A percentile compares a stretch with the other conserved stretches of the same genome.
Evolutionary conservation across 2,113 vertebrate species (phyloP).

Genomic region (Isurus oxyrinchus): DNA sequence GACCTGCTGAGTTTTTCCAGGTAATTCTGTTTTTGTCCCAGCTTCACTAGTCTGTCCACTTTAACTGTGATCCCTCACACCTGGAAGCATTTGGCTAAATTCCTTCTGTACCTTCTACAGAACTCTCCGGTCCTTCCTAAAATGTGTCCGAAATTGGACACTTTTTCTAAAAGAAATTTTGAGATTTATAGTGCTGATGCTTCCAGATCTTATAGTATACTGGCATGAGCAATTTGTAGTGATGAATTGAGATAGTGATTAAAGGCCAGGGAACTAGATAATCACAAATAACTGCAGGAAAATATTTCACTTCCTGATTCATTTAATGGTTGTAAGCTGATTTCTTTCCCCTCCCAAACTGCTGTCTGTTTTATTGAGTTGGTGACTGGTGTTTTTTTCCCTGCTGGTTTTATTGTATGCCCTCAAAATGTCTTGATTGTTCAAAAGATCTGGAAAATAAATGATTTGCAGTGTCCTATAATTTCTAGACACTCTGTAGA

Average conservation of each 20-base stretch:
- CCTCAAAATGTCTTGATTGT: background rate
- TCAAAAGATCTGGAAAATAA: background rate
- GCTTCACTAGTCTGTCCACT: too few species aligned
- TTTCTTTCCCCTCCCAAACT: background rate
- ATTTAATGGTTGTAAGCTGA: background rate
- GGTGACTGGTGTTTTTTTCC: background rate
- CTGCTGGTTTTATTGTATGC: background rate
- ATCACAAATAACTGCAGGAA: background rate
- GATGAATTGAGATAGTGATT: background rate
- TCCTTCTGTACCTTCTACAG: too few species aligned
- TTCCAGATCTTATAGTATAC: background rate
- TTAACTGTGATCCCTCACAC: too few species aligned
- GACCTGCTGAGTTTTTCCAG: too few species aligned
- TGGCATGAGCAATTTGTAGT: background rate
- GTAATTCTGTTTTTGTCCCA: too few species aligned
- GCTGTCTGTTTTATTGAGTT: background rate
- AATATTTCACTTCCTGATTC: slow-evolving; percentile 12
- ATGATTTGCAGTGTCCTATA: background rate
- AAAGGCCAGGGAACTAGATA: background rate
- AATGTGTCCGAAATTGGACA: too few species aligned
- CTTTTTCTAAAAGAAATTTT: background rate
- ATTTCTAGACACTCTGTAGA: background rate
- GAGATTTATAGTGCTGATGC: background rate
- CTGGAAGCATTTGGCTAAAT: too few species aligned
- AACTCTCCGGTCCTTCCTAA: too few species aligned